Evolutionary conservation across 2,797 vertebrate genomes (phyloP).

Genomic region (Falco berigora): DNA sequence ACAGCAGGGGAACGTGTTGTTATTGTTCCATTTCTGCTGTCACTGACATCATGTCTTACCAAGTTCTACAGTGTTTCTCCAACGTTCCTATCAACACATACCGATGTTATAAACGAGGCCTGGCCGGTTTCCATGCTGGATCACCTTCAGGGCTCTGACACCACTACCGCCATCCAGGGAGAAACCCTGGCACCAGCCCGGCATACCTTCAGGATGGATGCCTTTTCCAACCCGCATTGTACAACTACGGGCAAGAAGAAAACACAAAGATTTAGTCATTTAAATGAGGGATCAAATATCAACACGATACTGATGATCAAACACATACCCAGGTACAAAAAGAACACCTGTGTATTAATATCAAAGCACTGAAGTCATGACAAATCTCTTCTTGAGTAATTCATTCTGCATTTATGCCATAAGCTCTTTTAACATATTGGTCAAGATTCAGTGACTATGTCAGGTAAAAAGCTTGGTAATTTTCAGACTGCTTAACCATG

Average conservation of each 20-base stretch:
- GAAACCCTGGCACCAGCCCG: slow-evolving; percentile 98
- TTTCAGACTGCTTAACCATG: not conserved
- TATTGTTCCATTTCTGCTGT: not conserved
- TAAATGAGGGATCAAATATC: not conserved
- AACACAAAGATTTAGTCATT: not conserved
- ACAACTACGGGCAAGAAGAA: slow-evolving; percentile 75
- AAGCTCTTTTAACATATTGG: not conserved
- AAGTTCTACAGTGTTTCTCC: not conserved
- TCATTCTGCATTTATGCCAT: not conserved
- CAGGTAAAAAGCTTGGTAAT: not conserved
- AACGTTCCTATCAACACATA: slow-evolving; percentile 25
- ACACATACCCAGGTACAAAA: not conserved
- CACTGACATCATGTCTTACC: not conserved
- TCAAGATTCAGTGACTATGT: not conserved
- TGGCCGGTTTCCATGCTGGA: slow-evolving; percentile 92
- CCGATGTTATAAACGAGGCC: slow-evolving; percentile 98
- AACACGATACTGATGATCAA: not conserved
- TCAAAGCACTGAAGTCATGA: not conserved
- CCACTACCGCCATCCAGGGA: slow-evolving; percentile 95
- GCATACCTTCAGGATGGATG: slow-evolving; percentile 91
- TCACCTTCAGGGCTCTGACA: slow-evolving; percentile 93
- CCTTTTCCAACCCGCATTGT: slow-evolving; percentile 94
- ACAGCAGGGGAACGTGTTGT: no score
- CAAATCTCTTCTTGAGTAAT: not conserved
- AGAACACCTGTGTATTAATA: not conserved